Evolutionary conservation across 2,888 invertebrate genomes (phyloP).

Genomic region (Trissonchulus sp.): DNA sequence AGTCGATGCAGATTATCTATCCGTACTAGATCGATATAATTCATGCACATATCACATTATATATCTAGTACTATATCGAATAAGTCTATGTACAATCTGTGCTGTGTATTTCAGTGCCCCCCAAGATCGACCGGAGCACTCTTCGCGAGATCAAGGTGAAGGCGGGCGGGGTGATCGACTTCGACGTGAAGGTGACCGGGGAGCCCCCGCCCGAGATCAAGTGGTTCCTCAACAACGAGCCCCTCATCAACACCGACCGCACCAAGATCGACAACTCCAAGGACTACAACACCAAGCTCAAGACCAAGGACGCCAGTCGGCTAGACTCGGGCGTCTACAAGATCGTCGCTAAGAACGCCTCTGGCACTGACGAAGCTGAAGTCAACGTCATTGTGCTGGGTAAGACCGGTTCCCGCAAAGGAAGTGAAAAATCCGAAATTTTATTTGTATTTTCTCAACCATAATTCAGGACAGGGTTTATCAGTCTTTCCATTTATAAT

Average conservation of each 20-base stretch:
- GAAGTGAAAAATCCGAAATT: too few relatives aligned
- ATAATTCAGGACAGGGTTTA: too few relatives aligned
- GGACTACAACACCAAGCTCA: slow-evolving; percentile 75
- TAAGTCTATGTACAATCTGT: slow-evolving; percentile 68
- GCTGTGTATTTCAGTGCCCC: slow-evolving; percentile 69
- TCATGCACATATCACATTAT: too few relatives aligned
- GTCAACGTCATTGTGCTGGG: slow-evolving; percentile 67
- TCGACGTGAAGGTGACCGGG: slow-evolving; percentile 82
- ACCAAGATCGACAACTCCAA: slow-evolving; percentile 70
- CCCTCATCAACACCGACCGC: slow-evolving; percentile 57
- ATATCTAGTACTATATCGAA: too few relatives aligned
- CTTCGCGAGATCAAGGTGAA: slow-evolving; percentile 80
- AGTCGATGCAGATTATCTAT: too few relatives aligned
- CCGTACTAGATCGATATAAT: too few relatives aligned
- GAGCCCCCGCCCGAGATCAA: slow-evolving; percentile 81
- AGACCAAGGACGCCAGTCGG: slow-evolving; percentile 73
- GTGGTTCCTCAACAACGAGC: slow-evolving; percentile 75
- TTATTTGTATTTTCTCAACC: too few relatives aligned
- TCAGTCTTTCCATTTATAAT: too few relatives aligned
- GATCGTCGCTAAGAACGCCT: slow-evolving; percentile 56
- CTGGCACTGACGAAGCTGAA: slow-evolving; percentile 56
- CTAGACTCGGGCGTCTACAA: slow-evolving; percentile 64
- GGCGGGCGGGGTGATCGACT: slow-evolving; percentile 79
- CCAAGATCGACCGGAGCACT: slow-evolving; percentile 87
- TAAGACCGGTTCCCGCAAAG: too few relatives aligned